These are phyloP conservation scores for Melanotaenia maccullochi DNA, from an alignment of 2,797 vertebrate genomes.

Conservation along the genomic window DNA sequence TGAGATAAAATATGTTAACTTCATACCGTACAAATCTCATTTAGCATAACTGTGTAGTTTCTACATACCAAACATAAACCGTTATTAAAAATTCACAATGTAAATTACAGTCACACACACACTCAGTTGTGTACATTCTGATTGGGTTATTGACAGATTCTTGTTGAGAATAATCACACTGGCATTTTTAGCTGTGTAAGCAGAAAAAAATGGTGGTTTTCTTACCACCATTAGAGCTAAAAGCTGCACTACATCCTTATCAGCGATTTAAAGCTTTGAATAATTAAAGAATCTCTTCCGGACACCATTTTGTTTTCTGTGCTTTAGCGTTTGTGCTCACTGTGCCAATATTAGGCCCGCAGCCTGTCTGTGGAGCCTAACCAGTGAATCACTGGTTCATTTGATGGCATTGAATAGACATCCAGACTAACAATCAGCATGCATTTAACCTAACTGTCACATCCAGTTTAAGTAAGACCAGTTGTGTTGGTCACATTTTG, in stretches of 20 bases:
- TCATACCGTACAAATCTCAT: slow-evolving; percentile 2
- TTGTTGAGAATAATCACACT: neutral
- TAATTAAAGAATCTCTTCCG: slow-evolving; percentile 49
- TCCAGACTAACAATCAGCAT: slow-evolving; percentile 12
- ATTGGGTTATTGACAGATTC: slow-evolving; percentile 14
- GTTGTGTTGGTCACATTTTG: slow-evolving; percentile 19
- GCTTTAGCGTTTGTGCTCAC: slow-evolving; percentile 26
- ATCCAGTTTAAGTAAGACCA: neutral
- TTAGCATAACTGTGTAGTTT: slow-evolving; percentile 2
- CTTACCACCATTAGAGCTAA: neutral
- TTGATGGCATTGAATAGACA: slow-evolving; percentile 13
- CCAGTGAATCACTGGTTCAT: slow-evolving; percentile 36
- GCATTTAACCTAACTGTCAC: slow-evolving; percentile 1
- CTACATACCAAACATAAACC: neutral
- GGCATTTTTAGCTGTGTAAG: slow-evolving; percentile 4
- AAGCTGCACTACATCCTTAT: slow-evolving; percentile 4
- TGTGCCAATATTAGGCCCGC: slow-evolving; percentile 23
- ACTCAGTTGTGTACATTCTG: neutral
- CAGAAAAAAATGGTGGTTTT: slow-evolving; percentile 10
- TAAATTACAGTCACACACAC: neutral
- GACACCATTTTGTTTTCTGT: slow-evolving; percentile 40
- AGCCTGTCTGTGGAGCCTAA: slow-evolving; percentile 22
- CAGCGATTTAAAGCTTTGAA: slow-evolving; percentile 42
- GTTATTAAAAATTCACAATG: neutral
- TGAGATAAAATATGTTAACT: slow-evolving; percentile 27